Conservation (phyloP, 2,113 vertebrate species). For the Dasypus novemcinctus region DNA sequence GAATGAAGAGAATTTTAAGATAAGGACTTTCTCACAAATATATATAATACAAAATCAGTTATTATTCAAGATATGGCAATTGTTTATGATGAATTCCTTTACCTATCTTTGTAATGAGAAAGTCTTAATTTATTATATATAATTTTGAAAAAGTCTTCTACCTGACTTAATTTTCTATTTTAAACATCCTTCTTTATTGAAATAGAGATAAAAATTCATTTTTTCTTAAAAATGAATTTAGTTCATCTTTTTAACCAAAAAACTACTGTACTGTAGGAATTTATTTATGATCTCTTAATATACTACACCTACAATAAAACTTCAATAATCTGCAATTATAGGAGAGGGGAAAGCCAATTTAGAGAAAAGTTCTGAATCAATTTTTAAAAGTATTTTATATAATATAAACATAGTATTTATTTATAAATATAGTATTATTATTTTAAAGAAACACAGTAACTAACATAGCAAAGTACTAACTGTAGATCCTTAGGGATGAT, state of each 20-base stretch:
- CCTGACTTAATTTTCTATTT: background rate
- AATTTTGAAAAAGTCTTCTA: background rate
- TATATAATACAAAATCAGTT: background rate
- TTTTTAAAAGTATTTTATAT: constrained; percentile 31
- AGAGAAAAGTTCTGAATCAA: background rate
- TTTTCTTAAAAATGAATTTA: constrained; percentile 28
- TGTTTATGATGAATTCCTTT: background rate
- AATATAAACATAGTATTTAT: too few relatives aligned
- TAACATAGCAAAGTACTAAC: background rate
- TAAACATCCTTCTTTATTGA: background rate
- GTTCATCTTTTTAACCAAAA: background rate
- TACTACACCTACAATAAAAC: background rate
- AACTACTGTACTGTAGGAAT: background rate
- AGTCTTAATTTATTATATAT: background rate
- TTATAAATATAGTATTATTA: background rate
- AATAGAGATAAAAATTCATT: background rate
- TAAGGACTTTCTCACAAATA: background rate
- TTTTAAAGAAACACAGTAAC: background rate
- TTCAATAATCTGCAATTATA: background rate
- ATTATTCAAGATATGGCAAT: background rate
- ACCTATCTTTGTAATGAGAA: background rate
- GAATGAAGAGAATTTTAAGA: background rate
- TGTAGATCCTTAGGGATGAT: background rate
- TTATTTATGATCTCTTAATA: background rate
- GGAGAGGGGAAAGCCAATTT: background rate